A percentile compares a stretch with the other conserved stretches of the same genome.
phyloP scores from a whole-genome alignment of 1,140 invertebrate species.

The Drosophila mayri region DNA sequence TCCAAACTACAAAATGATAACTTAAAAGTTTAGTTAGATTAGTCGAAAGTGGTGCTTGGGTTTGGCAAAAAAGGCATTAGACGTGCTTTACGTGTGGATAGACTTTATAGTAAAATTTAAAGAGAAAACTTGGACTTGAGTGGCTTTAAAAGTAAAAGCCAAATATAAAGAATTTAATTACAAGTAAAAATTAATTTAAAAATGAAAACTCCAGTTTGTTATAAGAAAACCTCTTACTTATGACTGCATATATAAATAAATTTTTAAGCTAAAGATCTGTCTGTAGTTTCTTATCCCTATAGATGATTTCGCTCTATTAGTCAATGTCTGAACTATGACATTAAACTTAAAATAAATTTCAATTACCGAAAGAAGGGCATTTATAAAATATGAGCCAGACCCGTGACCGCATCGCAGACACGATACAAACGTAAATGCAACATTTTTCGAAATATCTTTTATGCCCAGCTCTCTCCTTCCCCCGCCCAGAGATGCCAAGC shows the following conservation, averaged over 20 bases:
- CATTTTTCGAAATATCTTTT: slow-evolving; percentile 55
- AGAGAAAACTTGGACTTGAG: not conserved
- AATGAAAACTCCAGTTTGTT: not conserved
- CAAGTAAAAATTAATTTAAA: no score
- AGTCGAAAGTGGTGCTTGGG: slow-evolving; percentile 1
- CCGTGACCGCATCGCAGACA: slow-evolving; percentile 45
- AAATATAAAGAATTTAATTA: not conserved
- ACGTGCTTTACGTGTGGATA: not conserved
- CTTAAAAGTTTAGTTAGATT: slow-evolving; percentile 55
- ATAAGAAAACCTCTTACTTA: not conserved
- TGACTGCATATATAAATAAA: not conserved
- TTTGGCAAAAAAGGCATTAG: not conserved
- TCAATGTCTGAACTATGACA: slow-evolving; percentile 25
- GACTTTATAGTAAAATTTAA: not conserved
- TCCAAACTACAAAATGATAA: slow-evolving; percentile 67
- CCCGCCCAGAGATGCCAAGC: not conserved
- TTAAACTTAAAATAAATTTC: slow-evolving; percentile 72
- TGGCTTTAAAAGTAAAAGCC: no score
- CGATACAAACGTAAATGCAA: slow-evolving; percentile 66
- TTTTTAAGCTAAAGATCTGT: no score
- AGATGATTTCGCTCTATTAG: slow-evolving; percentile 39
- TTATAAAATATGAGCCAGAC: slow-evolving; percentile 44
- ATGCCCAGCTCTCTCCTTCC: not conserved
- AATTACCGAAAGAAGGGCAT: slow-evolving; percentile 57
- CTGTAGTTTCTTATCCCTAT: not conserved